phyloP scores from a whole-genome alignment of 2,113 vertebrate species.

The human (Homo sapiens) region DNA sequence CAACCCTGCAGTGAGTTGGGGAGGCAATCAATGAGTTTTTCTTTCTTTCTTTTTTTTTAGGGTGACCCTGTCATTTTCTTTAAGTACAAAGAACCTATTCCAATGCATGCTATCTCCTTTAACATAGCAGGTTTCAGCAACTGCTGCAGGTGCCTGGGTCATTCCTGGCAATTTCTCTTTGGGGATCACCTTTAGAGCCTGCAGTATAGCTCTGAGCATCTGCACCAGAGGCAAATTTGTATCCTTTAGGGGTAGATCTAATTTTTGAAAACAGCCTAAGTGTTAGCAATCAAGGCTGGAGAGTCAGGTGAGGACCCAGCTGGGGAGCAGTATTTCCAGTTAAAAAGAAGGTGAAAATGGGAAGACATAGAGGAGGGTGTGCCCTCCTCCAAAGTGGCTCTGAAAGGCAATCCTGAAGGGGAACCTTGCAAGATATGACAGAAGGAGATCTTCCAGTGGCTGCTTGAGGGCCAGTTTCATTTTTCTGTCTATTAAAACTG shows the following conservation, averaged over 20 bases:
- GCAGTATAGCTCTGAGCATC: background rate
- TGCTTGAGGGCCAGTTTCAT: background rate
- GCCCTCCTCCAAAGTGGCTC: background rate
- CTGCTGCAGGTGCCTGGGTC: background rate
- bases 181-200: slow-evolving; percentile 26
- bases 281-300: slow-evolving; percentile 38
- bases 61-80: background rate
- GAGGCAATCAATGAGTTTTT: background rate
- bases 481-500: slow-evolving; percentile 28
- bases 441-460: background rate
- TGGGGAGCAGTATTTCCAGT: slow-evolving; percentile 34
- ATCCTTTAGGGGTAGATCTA: slow-evolving; percentile 46
- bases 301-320: background rate
- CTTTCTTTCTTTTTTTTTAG: background rate
- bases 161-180: slow-evolving; percentile 54
- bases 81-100: slow-evolving; percentile 12
- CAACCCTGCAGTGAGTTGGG: background rate
- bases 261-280: slow-evolving; percentile 55
- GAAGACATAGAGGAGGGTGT: background rate
- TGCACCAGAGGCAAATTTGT: slow-evolving; percentile 26
- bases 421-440: background rate
- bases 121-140: background rate
- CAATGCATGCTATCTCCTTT: background rate
- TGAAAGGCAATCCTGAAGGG: slow-evolving; percentile 18
- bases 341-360: slow-evolving; percentile 18